Conservation (phyloP, 2,888 invertebrate genomes). For the Plagodis dolabraria region DNA sequence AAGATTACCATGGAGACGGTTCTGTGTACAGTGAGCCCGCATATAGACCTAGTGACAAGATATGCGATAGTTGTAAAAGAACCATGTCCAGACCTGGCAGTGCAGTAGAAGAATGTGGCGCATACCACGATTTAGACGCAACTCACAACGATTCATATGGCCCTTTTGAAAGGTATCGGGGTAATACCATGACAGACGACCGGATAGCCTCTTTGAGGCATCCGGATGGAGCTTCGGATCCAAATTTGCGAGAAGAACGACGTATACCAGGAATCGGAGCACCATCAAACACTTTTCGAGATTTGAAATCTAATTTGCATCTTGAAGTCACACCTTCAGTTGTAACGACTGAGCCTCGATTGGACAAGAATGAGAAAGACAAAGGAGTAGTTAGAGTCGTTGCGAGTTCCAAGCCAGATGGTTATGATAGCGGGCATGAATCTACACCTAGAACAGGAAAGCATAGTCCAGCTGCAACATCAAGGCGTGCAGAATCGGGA, state of each 20-base stretch:
- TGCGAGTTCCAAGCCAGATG: slow-evolving; percentile 88
- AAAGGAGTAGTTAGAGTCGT: slow-evolving; percentile 87
- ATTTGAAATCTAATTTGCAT: slow-evolving; percentile 80
- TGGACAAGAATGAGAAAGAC: slow-evolving; percentile 86
- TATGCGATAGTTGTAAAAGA: slow-evolving; percentile 90
- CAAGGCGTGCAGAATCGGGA: slow-evolving; percentile 93
- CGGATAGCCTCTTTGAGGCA: slow-evolving; percentile 91
- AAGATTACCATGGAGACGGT: slow-evolving; percentile 88
- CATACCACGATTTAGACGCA: slow-evolving; percentile 84
- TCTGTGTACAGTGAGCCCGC: slow-evolving; percentile 95
- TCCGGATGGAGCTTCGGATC: slow-evolving; percentile 97
- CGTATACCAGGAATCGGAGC: slow-evolving; percentile 87
- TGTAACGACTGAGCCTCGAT: slow-evolving; percentile 84
- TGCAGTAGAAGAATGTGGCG: slow-evolving; percentile 87
- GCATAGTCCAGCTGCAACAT: slow-evolving; percentile 91
- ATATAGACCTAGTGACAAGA: slow-evolving; percentile 89
- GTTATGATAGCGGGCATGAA: slow-evolving; percentile 93
- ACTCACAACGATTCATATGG: slow-evolving; percentile 79
- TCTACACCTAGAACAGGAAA: slow-evolving; percentile 93
- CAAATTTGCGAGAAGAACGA: slow-evolving; percentile 91
- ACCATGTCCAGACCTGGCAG: slow-evolving; percentile 89
- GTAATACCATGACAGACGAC: slow-evolving; percentile 79
- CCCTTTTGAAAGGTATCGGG: slow-evolving; percentile 88
- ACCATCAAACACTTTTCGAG: slow-evolving; percentile 85
- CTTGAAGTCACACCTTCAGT: slow-evolving; percentile 82